phyloP scores from a whole-genome alignment of 2,888 invertebrate species.

The Laothoe populi region DNA sequence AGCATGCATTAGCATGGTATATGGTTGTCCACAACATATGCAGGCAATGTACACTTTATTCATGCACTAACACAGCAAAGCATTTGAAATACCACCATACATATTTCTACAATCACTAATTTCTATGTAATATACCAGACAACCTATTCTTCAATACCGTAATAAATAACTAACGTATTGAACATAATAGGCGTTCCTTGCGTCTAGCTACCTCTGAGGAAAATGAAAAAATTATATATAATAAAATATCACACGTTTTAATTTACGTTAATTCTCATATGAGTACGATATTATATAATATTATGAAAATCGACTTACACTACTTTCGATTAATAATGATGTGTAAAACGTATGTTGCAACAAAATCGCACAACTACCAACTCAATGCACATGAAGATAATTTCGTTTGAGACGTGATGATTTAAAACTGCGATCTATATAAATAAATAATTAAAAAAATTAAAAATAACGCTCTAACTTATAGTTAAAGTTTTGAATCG shows the following conservation, averaged over 20 bases:
- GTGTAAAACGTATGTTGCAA: constrained; percentile 25
- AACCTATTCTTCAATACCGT: constrained; percentile 68
- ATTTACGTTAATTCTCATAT: constrained; percentile 68
- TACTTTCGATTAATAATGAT: constrained; percentile 31
- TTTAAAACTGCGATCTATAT: constrained; percentile 59
- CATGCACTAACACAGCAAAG: constrained; percentile 71
- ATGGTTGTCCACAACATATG: constrained; percentile 22
- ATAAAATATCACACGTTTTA: constrained; percentile 73
- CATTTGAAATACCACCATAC: constrained; percentile 69
- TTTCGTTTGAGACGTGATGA: constrained; percentile 66
- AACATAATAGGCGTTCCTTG: constrained; percentile 65
- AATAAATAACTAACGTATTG: constrained; percentile 76
- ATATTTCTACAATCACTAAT: constrained; percentile 66
- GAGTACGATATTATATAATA: constrained; percentile 37
- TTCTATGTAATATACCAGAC: constrained; percentile 70
- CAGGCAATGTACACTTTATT: constrained; percentile 51
- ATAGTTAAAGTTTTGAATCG: constrained; percentile 84
- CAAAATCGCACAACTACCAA: constrained; percentile 33
- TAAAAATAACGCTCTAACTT: constrained; percentile 81
- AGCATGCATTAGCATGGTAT: constrained; percentile 39
- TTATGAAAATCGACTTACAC: constrained; percentile 41
- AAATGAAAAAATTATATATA: constrained; percentile 65
- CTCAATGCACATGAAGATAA: constrained; percentile 30
- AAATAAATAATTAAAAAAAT: constrained; percentile 74
- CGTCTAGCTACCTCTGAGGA: constrained; percentile 77